phyloP scores from a whole-genome alignment of 2,888 invertebrate species.

The Stenotaenia linearis region DNA sequence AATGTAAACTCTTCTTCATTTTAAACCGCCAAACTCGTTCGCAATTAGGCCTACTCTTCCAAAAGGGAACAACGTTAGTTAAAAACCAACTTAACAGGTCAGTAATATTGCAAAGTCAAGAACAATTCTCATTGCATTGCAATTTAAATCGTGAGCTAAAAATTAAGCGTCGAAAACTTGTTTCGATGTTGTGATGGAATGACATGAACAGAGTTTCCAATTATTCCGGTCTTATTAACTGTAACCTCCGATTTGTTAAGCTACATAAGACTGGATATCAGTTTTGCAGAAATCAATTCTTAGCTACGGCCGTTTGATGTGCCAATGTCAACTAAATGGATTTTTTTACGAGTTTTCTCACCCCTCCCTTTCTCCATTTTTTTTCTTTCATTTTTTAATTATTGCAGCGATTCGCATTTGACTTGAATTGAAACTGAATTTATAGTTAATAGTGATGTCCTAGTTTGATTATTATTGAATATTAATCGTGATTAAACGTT shows the following conservation, averaged over 20 bases:
- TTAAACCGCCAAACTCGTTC: conserved; percentile 26
- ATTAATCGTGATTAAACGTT: background rate
- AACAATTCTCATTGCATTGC: background rate
- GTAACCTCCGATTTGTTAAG: background rate
- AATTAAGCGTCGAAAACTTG: background rate
- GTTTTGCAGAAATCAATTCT: background rate
- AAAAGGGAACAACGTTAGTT: conserved; percentile 17
- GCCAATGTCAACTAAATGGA: background rate
- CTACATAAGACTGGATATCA: background rate
- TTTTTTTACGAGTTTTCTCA: background rate
- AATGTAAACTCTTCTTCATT: conserved; percentile 21
- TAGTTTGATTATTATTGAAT: background rate
- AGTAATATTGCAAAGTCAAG: background rate
- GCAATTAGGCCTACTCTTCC: conserved; percentile 23
- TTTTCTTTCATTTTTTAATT: background rate
- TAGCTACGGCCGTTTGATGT: background rate
- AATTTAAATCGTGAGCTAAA: background rate
- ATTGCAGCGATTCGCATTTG: background rate
- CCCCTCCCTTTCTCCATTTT: no score
- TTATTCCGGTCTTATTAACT: background rate
- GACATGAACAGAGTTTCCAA: background rate
- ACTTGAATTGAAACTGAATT: background rate
- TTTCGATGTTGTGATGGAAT: background rate
- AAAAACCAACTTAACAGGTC: background rate
- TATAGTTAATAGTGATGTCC: background rate